Base-by-base conservation (phyloP, 2,797 vertebrate genomes). In the Acomys russatus region DNA sequence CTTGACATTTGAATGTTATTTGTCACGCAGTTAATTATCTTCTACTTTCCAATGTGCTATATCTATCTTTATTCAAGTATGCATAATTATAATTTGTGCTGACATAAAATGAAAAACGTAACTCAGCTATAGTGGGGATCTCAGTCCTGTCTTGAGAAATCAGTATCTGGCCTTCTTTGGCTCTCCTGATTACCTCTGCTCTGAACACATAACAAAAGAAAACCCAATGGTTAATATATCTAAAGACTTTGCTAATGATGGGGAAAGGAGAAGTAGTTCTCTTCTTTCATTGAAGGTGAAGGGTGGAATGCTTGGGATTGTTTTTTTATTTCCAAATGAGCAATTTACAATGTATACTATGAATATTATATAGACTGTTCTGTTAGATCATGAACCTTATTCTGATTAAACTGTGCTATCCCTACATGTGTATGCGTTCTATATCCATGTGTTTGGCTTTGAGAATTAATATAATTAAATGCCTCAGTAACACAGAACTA, bases 371-470 rank as follows among this genome's bases (percentile, higher is more conserved):
- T 49, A 79, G 6, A 66, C 66, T 91, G 86, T 88, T 94, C 73
- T 86, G 59, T 96, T 92, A 92, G 64, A 94, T 54, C 95, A 92
- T 94, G 49, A 71, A 30, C 70, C 91, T 97, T 91, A 93, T 93
- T 38, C 87, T 88, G 90, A 93, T 96, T 97, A 94, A 94, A 70
- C 12, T 77, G 11, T 59, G 25, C 68, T 80, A 90, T 78, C 23
- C 96, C 82, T 56, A 83, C 87, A 97, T 92, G n/a, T 73, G 23
- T 38, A 30, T 73, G 23, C 6, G 86, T 95, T 94, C 94, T 94
- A 93, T 96, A 94, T 83, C 44, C 1, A 30, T 76, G 8, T 20
- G 20, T 56, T 87, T 63, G 33, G 64, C 78, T 94, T 91, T 25
- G 88, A 92, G 61, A 91, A 94, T 61, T 51, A 61, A 94, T 94